Percentiles rank a stretch among this genome's conserved stretches.
Evolutionary conservation across 35 echinoderm and acorn worm species (phyloP).

Genomic region (Heliocidaris erythrogramma): DNA sequence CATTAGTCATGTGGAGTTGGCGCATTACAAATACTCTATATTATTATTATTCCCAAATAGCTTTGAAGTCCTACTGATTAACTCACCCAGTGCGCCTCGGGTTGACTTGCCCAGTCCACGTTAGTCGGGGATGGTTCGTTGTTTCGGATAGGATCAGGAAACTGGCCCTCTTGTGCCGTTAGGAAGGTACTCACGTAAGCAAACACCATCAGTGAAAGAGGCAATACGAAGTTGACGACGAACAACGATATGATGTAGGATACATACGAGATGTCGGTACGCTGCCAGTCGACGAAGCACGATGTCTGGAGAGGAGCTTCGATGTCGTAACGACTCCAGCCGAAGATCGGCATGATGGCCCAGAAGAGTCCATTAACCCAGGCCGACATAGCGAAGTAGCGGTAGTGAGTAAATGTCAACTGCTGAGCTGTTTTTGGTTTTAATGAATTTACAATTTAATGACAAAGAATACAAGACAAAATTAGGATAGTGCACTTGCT

Average conservation of each 20-base stretch:
- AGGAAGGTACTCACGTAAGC: slow-evolving; percentile 57
- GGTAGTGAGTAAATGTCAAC: slow-evolving; percentile 61
- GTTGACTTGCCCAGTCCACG: slow-evolving; percentile 79
- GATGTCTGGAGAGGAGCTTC: slow-evolving; percentile 49
- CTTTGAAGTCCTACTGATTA: too few species aligned
- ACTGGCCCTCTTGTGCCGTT: slow-evolving; percentile 37
- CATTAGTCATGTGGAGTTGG: too few species aligned
- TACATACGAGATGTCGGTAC: slow-evolving; percentile 58
- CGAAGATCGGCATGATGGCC: slow-evolving; percentile 83
- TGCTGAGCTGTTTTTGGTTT: slow-evolving; percentile 37
- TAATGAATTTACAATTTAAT: not conserved
- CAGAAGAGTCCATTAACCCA: slow-evolving; percentile 72
- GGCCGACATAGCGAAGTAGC: slow-evolving; percentile 20
- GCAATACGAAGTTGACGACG: slow-evolving; percentile 65
- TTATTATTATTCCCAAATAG: not conserved
- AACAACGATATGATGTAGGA: slow-evolving; percentile 68
- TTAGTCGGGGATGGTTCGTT: slow-evolving; percentile 41
- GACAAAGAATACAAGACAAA: not conserved
- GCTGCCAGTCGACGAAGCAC: slow-evolving; percentile 70
- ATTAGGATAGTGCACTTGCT: not conserved
- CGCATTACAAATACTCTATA: too few species aligned
- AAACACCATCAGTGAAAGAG: slow-evolving; percentile 64
- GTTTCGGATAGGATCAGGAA: not conserved
- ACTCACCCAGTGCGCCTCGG: slow-evolving; percentile 49
- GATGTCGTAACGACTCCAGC: slow-evolving; percentile 77